phyloP scores from a whole-genome alignment of 2,113 vertebrate genomes.

The Hypocryptadius cinnamomeus region DNA sequence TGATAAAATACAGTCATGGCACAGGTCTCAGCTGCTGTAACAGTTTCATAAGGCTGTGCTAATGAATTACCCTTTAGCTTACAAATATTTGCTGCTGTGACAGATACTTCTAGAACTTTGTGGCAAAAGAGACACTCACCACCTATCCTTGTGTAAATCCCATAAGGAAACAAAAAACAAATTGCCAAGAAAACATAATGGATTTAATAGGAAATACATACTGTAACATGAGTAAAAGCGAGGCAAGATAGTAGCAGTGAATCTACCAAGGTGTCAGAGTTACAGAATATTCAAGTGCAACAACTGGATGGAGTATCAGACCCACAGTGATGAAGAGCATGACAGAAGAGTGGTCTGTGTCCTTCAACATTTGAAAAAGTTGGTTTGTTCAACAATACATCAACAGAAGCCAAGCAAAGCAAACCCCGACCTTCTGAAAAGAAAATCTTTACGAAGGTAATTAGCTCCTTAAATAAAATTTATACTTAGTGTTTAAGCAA shows the following conservation, averaged over 20 bases:
- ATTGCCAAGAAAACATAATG: background rate
- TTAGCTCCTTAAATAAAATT: background rate
- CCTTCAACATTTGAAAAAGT: background rate
- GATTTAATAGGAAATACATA: background rate
- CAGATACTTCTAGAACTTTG: background rate
- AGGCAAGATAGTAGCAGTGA: background rate
- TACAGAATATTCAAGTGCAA: slow-evolving; percentile 1
- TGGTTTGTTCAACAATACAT: background rate
- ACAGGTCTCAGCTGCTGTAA: background rate
- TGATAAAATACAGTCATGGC: background rate
- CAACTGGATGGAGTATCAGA: background rate
- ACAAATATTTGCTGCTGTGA: background rate
- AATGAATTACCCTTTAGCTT: background rate
- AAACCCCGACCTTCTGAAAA: background rate
- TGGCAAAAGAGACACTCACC: background rate
- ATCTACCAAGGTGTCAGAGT: background rate
- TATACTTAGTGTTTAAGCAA: background rate
- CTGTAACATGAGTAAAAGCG: background rate
- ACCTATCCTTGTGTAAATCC: background rate
- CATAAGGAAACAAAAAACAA: background rate
- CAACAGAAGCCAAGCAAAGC: background rate
- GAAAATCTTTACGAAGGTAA: background rate
- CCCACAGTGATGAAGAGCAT: background rate
- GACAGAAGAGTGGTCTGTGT: background rate
- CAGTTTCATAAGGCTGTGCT: background rate